Conservation (phyloP, 2,113 vertebrate species). For the Cricetomys ansorgei region DNA sequence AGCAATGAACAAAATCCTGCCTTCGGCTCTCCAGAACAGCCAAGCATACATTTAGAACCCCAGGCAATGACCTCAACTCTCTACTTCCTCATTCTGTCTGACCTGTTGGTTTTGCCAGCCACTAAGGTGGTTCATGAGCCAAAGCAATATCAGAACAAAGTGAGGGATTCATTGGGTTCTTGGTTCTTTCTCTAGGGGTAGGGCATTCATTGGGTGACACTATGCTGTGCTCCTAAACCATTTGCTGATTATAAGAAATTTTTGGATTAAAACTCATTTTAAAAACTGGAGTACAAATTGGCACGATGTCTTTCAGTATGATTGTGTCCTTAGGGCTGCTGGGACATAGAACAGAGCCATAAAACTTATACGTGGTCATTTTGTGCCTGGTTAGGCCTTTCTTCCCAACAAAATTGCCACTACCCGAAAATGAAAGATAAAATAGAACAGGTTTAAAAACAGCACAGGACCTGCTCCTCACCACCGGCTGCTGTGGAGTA, state of each 20-base stretch:
- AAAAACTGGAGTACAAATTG: neutral
- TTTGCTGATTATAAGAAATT: neutral
- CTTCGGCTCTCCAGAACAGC: neutral
- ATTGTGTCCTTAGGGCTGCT: neutral
- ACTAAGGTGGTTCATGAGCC: neutral
- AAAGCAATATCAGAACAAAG: neutral
- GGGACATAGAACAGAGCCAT: neutral
- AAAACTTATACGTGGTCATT: neutral
- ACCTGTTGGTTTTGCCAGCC: neutral
- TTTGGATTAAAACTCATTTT: constrained; percentile 10
- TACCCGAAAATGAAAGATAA: neutral
- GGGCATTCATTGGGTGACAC: neutral
- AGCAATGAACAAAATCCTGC: neutral
- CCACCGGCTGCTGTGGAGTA: neutral
- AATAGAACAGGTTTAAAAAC: neutral
- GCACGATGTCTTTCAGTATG: neutral
- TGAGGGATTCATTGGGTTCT: neutral
- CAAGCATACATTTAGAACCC: neutral
- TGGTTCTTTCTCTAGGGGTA: neutral
- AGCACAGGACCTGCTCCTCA: neutral
- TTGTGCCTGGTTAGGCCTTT: neutral
- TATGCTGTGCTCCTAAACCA: neutral
- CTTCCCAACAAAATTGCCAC: neutral
- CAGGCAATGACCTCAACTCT: neutral
- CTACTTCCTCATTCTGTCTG: neutral